Base-by-base conservation (phyloP, 2,888 invertebrate genomes). In the Elegia similella region DNA sequence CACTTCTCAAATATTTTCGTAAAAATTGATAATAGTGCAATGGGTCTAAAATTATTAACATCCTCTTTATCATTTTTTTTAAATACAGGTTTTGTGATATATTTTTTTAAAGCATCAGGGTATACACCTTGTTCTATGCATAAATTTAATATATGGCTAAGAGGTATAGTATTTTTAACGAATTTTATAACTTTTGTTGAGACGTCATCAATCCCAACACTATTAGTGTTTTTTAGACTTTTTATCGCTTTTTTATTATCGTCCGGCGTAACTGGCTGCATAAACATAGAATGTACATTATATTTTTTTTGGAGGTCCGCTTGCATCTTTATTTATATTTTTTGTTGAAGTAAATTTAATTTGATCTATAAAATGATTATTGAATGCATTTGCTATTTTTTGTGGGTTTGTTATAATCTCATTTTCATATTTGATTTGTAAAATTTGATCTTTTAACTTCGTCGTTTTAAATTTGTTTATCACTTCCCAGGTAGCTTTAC, bases 111-210 rank as follows among this genome's bases (percentile, higher is more conserved):
- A 16, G 32, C 16, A n/a, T n/a, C n/a, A n/a, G n/a, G n/a, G n/a
- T n/a, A n/a, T n/a, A n/a, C n/a, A n/a, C n/a, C n/a, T n/a, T 52
- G 30, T 32, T 52, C 50, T 32, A 52, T 52, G 50, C 50, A 52
- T 34, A 52, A 52, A 34, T 52, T 52, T 52, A 34, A 32, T 34
- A 52, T 52, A 38, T 38, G 13, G 42, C 52, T 42, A 23, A 52
- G 23, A 17, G 38, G 52, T 17, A 12, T 1, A 15, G 42, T 6
- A n/a, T 42, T n/a, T 7, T 34, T 42, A 38, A 38, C 42, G n/a
- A 38, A 17, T 52, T 52, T 52, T 32, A 52, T 23, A 17, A 52
- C 38, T 52, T 52, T 52, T 6, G 52, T 42, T 38, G 34, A 38
- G 7, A 52, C 42, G 6, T 23, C 52, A 52, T 38, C 52, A 52